phyloP scores from a whole-genome alignment of 2,113 vertebrate genomes.

The Pterocles orientalis region DNA sequence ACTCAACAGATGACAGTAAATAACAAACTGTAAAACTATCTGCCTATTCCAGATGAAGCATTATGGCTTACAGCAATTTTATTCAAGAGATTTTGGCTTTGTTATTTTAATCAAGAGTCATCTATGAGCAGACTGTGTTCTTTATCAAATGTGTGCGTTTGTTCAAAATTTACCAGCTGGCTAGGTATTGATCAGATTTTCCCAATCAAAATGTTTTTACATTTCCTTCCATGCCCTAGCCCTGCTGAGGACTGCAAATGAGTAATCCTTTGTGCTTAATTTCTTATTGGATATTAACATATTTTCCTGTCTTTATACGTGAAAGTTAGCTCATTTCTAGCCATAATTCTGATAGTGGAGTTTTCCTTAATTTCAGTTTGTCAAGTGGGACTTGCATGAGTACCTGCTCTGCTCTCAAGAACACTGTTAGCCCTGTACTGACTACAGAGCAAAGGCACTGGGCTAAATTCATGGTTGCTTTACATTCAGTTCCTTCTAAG shows the following conservation, averaged over 20 bases:
- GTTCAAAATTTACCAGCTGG: conserved; percentile 55
- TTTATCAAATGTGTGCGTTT: conserved; percentile 9
- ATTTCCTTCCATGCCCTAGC: not conserved
- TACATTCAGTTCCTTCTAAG: not conserved
- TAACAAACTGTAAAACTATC: not conserved
- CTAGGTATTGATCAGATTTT: conserved; percentile 5
- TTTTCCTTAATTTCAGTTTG: not conserved
- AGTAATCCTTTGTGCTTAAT: not conserved
- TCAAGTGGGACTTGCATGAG: not conserved
- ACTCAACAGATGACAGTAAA: not conserved
- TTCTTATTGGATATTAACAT: not conserved
- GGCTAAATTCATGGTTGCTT: not conserved
- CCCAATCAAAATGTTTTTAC: conserved; percentile 32
- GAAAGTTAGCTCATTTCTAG: not conserved
- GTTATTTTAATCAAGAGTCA: conserved; percentile 1
- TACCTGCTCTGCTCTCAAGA: not conserved
- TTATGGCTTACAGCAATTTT: not conserved
- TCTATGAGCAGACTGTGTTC: conserved; percentile 43
- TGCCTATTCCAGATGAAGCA: not conserved
- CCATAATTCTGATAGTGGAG: not conserved
- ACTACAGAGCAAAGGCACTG: not conserved
- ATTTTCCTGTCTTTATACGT: not conserved
- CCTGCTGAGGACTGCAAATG: not conserved
- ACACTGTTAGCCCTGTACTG: too few species aligned
- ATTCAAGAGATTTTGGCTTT: conserved; percentile 17